Base-by-base conservation (phyloP, 2,888 invertebrate species). In the Hydraecia micacea region DNA sequence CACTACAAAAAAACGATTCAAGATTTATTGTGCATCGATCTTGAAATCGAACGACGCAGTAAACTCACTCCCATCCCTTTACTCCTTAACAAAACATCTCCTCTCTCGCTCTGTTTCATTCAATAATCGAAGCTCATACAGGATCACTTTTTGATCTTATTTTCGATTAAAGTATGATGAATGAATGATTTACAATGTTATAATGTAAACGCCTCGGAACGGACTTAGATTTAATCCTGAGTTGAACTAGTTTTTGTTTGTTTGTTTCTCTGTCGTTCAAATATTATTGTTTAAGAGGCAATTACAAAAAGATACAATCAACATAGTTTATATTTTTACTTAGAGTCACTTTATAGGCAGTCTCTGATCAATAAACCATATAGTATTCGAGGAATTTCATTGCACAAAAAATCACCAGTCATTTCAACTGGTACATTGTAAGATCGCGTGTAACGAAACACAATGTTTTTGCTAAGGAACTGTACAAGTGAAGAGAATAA, bases 1-100 rank as follows among this genome's bases (percentile, higher is more conserved):
- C 78, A 83, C 83, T 79, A 88, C 88, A 92, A 92, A 92, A 91
- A 91, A 92, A 93, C 88, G 80, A 91, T 90, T 84, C 76, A 90
- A 93, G 94, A 94, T 94, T 93, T 94, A 94, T 94, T 92, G 93
- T 93, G 91, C 92, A 94, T 94, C 93, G 93, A 94, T 94, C 93
- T 92, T 90, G 88, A 90, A 91, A 93, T 94, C 93, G 92, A 92
- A 91, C 91, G 90, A 85, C 82, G 85, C 89, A 89, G 90, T 92
- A 91, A 91, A 90, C 86, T 87, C 87, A 52, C 75, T 68, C 15
- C 79, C 68, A 1, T 92, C 90, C 81, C 88, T 60, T 91, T 86
- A 25, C 70, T 73, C 91, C 36, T 80, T 28, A 42, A 62, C 28
- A n/a, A 75, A 67, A 9, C 39, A 46, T 82, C 32, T 7, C n/a